phyloP scores from a whole-genome alignment of 2,888 invertebrate genomes.

The Stenodema calcarata region DNA sequence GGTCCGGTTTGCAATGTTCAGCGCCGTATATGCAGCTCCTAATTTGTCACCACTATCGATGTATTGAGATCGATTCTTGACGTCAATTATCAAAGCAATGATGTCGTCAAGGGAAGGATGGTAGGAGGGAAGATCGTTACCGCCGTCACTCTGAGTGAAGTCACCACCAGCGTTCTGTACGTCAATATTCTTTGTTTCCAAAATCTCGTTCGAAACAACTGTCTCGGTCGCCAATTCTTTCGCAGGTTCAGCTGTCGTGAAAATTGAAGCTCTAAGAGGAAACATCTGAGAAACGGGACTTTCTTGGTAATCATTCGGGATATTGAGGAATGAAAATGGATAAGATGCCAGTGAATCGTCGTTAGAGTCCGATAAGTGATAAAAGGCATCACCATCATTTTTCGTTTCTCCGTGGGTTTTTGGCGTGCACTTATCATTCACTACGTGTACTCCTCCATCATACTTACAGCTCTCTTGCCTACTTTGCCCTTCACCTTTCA shows the following conservation, averaged over 20 bases:
- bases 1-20: background rate
- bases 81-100: background rate
- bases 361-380: background rate
- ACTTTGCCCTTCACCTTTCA: background rate
- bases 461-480: background rate
- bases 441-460: background rate
- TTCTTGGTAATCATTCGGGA: background rate
- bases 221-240: background rate
- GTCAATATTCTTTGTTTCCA: background rate
- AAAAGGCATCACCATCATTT: background rate
- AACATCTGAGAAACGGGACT: background rate
- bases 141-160: background rate
- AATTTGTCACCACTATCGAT: background rate
- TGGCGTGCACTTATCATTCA: background rate
- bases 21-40: background rate
- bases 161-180: background rate
- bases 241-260: background rate
- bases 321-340: background rate
- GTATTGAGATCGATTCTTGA: background rate
- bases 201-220: background rate
- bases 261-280: background rate
- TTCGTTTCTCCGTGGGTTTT: background rate
- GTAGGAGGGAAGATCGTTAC: background rate
- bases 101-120: background rate
- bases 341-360: conserved; percentile 1